Conservation (phyloP, 2,113 vertebrate species). For the Hydrochoerus hydrochaeris region DNA sequence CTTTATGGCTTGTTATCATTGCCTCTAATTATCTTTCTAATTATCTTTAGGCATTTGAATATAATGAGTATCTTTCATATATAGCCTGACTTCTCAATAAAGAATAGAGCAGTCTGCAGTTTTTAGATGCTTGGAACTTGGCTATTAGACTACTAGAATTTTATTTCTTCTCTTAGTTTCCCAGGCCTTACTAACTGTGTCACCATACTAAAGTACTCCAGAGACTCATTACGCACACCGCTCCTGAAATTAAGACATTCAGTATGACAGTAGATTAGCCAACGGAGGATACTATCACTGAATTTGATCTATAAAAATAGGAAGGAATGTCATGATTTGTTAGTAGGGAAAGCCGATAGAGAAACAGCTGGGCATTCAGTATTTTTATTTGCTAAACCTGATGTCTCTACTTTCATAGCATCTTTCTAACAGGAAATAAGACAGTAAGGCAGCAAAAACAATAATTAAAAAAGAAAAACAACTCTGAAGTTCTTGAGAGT, state of each 20-base stretch:
- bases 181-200: background rate
- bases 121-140: background rate
- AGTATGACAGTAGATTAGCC: background rate
- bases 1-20: background rate
- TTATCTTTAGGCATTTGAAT: background rate
- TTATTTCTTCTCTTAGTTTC: background rate
- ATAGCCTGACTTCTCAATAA: background rate
- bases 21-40: background rate
- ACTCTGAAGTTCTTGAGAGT: background rate
- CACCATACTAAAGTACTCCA: background rate
- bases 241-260: background rate
- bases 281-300: background rate
- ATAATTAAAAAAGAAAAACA: background rate
- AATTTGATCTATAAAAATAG: background rate
- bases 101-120: background rate
- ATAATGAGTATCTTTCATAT: background rate
- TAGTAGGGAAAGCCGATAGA: background rate
- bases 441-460: background rate
- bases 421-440: background rate
- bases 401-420: background rate
- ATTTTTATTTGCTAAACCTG: conserved; percentile 19
- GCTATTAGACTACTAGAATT: background rate
- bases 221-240: background rate
- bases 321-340: background rate
- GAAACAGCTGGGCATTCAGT: background rate